A percentile compares a stretch with the other conserved stretches of the same genome.
Conservation (phyloP, 2,113 vertebrate genomes). For the Herpetotheres cachinnans region DNA sequence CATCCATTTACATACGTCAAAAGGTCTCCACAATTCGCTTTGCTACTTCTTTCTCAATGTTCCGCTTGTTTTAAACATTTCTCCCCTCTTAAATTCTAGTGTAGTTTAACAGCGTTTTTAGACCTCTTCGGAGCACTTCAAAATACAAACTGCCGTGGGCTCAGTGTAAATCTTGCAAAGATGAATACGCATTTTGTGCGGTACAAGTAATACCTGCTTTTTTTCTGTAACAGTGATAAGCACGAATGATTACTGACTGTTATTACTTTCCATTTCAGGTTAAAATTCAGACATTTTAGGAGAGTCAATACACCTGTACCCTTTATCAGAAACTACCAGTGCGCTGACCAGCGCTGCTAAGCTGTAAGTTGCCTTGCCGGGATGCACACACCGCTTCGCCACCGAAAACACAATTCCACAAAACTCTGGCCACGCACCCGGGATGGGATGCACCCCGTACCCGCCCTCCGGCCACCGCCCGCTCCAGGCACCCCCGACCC, state of each 20-base stretch:
- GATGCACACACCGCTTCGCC: background rate
- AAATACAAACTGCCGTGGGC: background rate
- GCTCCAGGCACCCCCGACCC: background rate
- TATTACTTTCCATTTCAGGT: background rate
- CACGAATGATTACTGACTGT: background rate
- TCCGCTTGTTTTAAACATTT: background rate
- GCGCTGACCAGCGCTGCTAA: background rate
- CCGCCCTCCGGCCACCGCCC: background rate
- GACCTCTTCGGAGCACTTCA: background rate
- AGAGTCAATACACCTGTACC: background rate
- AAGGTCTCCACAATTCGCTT: background rate
- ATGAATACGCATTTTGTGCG: background rate
- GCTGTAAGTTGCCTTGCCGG: background rate
- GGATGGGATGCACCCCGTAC: no score
- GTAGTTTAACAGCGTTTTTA: background rate
- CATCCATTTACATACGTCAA: slow-evolving; percentile 37
- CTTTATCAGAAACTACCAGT: background rate
- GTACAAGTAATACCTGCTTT: background rate
- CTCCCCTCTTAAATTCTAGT: background rate
- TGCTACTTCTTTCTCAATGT: background rate
- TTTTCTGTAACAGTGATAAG: background rate
- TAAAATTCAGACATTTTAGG: background rate
- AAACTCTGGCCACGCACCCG: background rate
- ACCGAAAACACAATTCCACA: background rate
- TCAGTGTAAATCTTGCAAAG: background rate